A percentile compares a stretch with the other conserved stretches of the same genome.
phyloP scores from a whole-genome alignment of 2,888 invertebrate genomes.

The Acanthopleura granulata region DNA sequence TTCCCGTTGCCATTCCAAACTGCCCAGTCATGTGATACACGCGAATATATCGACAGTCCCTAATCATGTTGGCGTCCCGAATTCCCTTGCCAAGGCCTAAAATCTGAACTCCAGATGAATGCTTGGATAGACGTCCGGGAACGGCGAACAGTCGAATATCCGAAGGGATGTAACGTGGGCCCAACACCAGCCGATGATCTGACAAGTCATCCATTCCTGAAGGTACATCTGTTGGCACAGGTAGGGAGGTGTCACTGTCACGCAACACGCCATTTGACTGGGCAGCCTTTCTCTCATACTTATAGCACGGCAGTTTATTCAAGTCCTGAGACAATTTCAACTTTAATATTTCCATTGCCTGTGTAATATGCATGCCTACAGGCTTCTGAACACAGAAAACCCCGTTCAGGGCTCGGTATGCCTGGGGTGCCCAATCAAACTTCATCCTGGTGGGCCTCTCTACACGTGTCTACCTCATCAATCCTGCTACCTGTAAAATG shows the following conservation, averaged over 20 bases:
- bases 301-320: constrained; percentile 52
- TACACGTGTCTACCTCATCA: no score
- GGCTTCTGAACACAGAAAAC: constrained; percentile 67
- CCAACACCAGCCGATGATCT: constrained; percentile 53
- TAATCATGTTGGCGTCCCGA: constrained; percentile 31
- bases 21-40: constrained; percentile 63
- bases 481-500: not conserved
- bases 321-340: constrained; percentile 34
- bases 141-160: constrained; percentile 42
- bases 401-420: constrained; percentile 52
- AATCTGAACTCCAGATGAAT: constrained; percentile 51
- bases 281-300: constrained; percentile 38
- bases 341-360: not conserved
- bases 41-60: constrained; percentile 40
- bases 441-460: constrained; percentile 22
- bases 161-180: constrained; percentile 45
- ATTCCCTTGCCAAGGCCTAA: constrained; percentile 39
- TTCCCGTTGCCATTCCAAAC: constrained; percentile 60
- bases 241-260: constrained; percentile 24
- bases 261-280: not conserved
- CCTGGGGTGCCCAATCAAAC: constrained; percentile 41
- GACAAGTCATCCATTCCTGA: constrained; percentile 34
- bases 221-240: constrained; percentile 41
- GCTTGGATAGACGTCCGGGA: constrained; percentile 30
- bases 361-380: constrained; percentile 31